A percentile compares a stretch with the other conserved stretches of the same genome.
Evolutionary conservation across 1,140 invertebrate species (phyloP).

Genomic region (Phymastichus coffea): DNA sequence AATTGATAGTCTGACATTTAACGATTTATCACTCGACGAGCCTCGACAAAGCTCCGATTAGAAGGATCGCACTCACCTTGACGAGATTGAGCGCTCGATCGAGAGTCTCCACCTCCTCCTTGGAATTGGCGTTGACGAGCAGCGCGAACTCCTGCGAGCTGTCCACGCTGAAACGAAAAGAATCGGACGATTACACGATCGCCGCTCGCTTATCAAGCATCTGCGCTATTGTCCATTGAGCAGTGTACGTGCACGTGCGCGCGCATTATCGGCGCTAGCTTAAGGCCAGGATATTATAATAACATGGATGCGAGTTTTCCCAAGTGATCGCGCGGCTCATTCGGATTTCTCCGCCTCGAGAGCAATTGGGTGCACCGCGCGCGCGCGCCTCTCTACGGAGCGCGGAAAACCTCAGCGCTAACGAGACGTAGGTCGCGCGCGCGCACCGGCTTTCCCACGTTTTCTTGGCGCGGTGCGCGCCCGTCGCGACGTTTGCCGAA

Average conservation of each 20-base stretch:
- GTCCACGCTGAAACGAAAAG: slow-evolving; percentile 38
- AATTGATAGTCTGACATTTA: too few species aligned
- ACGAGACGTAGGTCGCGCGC: not conserved
- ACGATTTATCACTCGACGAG: too few species aligned
- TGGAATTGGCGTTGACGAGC: slow-evolving; percentile 36
- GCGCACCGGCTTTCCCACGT: slow-evolving; percentile 7
- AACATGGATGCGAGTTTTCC: slow-evolving; percentile 3
- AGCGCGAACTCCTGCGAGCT: slow-evolving; percentile 41
- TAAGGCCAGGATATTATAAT: slow-evolving; percentile 17
- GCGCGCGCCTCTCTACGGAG: not conserved
- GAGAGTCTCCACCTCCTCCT: slow-evolving; percentile 41
- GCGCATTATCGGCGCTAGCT: too few species aligned
- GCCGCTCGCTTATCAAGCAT: too few species aligned
- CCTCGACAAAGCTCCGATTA: too few species aligned
- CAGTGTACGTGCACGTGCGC: too few species aligned
- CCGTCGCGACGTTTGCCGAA: too few species aligned
- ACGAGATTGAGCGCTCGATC: slow-evolving; percentile 43
- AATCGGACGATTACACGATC: not conserved
- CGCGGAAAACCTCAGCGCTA: not conserved
- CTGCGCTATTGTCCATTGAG: too few species aligned
- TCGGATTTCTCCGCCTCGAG: slow-evolving; percentile 25
- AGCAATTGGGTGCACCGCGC: not conserved
- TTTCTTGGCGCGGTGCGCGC: too few species aligned
- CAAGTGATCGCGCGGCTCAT: slow-evolving; percentile 3
- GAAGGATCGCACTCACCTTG: slow-evolving; percentile 37